Base-by-base conservation (phyloP, 2,797 vertebrate genomes). In the Carduelis carduelis region DNA sequence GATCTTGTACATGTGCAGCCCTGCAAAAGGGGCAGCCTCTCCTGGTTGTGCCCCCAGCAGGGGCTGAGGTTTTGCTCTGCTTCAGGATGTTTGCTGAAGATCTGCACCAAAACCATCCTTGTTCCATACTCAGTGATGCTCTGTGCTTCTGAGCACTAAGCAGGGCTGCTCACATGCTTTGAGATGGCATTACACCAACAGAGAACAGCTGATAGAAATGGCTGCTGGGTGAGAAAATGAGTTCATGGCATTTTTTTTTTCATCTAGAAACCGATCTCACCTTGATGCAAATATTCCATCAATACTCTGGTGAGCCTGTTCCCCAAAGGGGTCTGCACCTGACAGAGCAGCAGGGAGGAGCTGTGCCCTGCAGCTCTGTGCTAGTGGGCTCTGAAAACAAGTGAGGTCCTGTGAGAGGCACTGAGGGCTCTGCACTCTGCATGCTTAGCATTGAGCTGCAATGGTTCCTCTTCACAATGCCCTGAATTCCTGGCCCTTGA, bases 11-110 rank as follows among this genome's bases (percentile, higher is more conserved):
- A 34, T 3, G 22, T 32, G 28, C 37, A 85, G 50, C 37, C 50
- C n/a, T 47, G 56, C n/a, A 59, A 34, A 69, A n/a, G 56, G 55
- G n/a, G 20, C n/a, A 80, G 78, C 44, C n/a, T 77, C 64, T 84
- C 28, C 32, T 5, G 2, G 37, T 11, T 39, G 21, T 52, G 41
- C 1, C 21, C 4, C 15, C 0, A 0, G 44, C 37, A 28, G 34
- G 12, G 66, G 30, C 34, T 3, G 6, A 60, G 39, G 28, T 44
- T 83, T 83, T 64, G 55, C 22, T 82, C 55, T 74, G 37, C 28
- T 90, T 52, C 8, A 2, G 56, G 26, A 39, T 0, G 0, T 74
- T 32, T 75, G 60, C 44, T 60, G 32, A 60, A 68, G 52, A 24
- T 88, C 26, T 76, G 21, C 49, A 44, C 44, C 10, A 46, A 84